Conservation (phyloP, 2,797 vertebrate species). For the Crypturellus tataupa region DNA sequence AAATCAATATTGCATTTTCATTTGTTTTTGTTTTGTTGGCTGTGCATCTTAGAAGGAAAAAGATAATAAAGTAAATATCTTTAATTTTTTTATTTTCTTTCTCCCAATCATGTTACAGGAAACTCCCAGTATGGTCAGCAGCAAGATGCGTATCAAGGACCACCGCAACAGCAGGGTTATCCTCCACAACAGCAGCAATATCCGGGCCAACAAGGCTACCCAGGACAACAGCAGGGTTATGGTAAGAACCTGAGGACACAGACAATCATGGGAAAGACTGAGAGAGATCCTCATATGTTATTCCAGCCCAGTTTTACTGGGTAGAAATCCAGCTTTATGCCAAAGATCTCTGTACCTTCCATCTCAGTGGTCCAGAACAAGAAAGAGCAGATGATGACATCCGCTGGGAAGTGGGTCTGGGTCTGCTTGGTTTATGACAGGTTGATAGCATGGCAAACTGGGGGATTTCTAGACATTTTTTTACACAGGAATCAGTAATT, state of each 20-base stretch:
- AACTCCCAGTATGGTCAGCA: conserved; percentile 95
- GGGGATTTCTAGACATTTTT: not conserved
- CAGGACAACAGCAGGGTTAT: conserved; percentile 95
- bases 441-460: not conserved
- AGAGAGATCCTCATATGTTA: not conserved
- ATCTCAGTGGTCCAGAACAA: not conserved
- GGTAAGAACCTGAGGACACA: conserved; percentile 82
- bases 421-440: not conserved
- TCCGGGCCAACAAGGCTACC: conserved; percentile 93
- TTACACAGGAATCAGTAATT: not conserved
- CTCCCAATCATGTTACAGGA: conserved; percentile 85
- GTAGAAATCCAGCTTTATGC: not conserved
- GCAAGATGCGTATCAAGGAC: conserved; percentile 97
- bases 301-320: not conserved
- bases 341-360: not conserved
- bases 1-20: conserved; percentile 80
- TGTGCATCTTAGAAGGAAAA: conserved; percentile 79
- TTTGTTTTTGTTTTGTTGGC: conserved; percentile 84
- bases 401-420: not conserved
- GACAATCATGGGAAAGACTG: not conserved
- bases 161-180: conserved; percentile 95
- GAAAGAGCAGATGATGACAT: rapidly evolving
- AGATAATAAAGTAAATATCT: conserved; percentile 24
- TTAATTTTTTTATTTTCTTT: conserved; percentile 71
- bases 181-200: conserved; percentile 91